phyloP scores from a whole-genome alignment of 2,797 vertebrate genomes.

The Rachycentron canadum region DNA sequence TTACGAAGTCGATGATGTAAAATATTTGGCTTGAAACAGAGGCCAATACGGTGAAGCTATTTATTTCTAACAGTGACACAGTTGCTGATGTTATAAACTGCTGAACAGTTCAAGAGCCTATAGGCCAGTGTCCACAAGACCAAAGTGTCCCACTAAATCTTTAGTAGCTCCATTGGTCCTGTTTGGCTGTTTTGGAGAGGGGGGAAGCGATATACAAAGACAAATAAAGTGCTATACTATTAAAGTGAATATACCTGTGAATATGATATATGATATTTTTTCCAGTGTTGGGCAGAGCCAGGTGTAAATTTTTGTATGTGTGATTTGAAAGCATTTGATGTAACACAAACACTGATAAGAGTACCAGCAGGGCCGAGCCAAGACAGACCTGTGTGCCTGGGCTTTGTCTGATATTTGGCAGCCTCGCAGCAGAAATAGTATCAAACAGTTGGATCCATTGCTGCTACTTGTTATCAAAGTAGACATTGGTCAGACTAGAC shows the following conservation, averaged over 20 bases:
- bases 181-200: neutral
- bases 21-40: slow-evolving; percentile 8
- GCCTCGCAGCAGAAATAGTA: slow-evolving; percentile 22
- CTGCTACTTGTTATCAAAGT: slow-evolving; percentile 47
- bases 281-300: neutral
- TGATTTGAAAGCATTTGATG: slow-evolving; percentile 1
- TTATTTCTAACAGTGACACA: neutral
- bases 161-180: neutral
- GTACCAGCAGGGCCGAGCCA: neutral
- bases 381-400: neutral
- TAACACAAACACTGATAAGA: slow-evolving; percentile 5
- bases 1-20: neutral
- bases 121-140: neutral
- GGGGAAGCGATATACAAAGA: neutral
- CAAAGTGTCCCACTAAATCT: neutral
- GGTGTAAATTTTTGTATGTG: neutral
- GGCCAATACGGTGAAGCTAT: neutral
- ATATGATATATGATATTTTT: neutral
- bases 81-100: neutral
- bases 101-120: neutral
- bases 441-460: slow-evolving; percentile 27
- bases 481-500: slow-evolving; percentile 46
- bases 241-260: neutral
- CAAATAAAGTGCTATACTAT: neutral
- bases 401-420: slow-evolving; percentile 19